These are phyloP conservation scores for Orbicella faveolata DNA, from an alignment of 64 coral and sea anemone species.

Conservation along the genomic window DNA sequence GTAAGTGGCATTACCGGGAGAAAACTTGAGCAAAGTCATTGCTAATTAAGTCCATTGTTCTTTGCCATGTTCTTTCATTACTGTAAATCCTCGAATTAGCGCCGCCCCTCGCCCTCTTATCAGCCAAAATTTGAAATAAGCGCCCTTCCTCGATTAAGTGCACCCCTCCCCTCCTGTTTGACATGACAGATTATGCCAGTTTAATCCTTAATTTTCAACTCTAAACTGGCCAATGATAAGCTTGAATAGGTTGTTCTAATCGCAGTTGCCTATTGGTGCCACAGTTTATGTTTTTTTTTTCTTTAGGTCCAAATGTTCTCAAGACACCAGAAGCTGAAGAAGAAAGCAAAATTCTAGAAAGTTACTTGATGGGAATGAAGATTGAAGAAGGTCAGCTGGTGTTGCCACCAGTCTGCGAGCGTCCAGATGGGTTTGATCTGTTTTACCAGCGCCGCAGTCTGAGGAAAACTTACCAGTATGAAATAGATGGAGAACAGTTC, in stretches of 20 bases:
- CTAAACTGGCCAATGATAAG: too few species aligned
- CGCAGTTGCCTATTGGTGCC: neutral
- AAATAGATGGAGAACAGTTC: constrained; percentile 21
- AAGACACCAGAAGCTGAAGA: constrained; percentile 32
- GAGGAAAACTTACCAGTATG: neutral
- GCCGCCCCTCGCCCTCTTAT: too few species aligned
- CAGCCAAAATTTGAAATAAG: too few species aligned
- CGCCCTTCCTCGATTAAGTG: too few species aligned
- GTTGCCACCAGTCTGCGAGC: neutral
- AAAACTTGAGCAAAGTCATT: neutral
- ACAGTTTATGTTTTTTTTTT: neutral
- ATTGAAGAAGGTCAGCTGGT: neutral
- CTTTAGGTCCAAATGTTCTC: neutral
- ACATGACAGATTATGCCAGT: too few species aligned
- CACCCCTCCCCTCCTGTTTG: too few species aligned
- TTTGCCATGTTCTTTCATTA: too few species aligned
- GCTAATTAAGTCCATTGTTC: too few species aligned
- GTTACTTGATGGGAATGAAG: constrained; percentile 7
- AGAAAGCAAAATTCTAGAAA: constrained; percentile 32
- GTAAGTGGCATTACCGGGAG: neutral
- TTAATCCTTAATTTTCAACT: too few species aligned
- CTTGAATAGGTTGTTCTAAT: neutral
- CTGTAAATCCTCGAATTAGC: too few species aligned
- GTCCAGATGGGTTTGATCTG: constrained; percentile 16
- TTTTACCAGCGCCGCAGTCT: constrained; percentile 12